Evolutionary conservation across 2,113 vertebrate species (phyloP).

Genomic region (Urocitellus parryii): DNA sequence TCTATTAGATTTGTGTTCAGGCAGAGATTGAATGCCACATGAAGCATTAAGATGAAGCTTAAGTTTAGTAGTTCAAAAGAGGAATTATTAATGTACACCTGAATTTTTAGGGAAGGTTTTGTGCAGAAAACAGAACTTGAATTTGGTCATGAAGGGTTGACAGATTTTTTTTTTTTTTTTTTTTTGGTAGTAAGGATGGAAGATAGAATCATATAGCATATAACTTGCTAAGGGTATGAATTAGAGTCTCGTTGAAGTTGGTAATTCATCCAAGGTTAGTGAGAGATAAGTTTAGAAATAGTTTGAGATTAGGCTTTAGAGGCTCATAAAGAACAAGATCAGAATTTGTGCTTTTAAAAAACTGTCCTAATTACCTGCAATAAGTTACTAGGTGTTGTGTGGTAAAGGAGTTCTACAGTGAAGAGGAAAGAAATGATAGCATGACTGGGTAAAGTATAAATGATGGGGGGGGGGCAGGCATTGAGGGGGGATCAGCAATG

Average conservation of each 20-base stretch:
- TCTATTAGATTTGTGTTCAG: conserved; percentile 24
- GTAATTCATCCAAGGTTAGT: conserved; percentile 29
- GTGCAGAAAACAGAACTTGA: conserved; percentile 18
- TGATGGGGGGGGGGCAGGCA: not conserved
- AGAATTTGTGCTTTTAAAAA: conserved; percentile 38
- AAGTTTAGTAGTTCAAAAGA: not conserved
- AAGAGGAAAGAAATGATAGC: conserved; percentile 44
- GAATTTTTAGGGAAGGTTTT: not conserved
- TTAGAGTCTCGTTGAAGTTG: conserved; percentile 1
- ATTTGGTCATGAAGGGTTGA: conserved; percentile 11
- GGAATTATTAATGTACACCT: not conserved
- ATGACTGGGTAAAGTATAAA: not conserved
- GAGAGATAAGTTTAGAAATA: conserved; percentile 35
- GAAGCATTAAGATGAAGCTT: conserved; percentile 11
- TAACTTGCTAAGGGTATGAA: not conserved
- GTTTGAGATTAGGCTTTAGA: conserved; percentile 7
- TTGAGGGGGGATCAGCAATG: not conserved
- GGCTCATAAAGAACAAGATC: not conserved
- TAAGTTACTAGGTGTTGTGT: not conserved
- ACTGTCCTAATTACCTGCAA: not conserved
- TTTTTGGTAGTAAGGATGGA: not conserved
- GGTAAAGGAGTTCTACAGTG: not conserved
- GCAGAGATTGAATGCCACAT: not conserved
- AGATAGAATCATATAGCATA: not conserved
- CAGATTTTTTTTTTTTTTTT: not conserved